A percentile compares a stretch with the other conserved stretches of the same genome.
Conservation (phyloP, 2,797 vertebrate species). For the Okamejei kenojei region DNA sequence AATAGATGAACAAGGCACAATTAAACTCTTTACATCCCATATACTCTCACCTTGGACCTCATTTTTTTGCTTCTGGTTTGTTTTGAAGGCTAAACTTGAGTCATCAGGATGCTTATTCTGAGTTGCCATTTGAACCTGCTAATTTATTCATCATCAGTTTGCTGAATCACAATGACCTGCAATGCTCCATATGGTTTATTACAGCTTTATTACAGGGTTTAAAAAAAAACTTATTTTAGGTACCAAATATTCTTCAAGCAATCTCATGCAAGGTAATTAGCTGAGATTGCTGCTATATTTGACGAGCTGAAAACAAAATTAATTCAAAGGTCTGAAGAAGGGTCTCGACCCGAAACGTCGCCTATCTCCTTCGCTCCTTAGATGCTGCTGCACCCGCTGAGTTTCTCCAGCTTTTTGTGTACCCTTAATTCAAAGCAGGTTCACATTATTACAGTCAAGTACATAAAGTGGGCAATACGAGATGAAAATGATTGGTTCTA, state of each 20-base stretch:
- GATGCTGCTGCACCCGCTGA: too few species aligned
- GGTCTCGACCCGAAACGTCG: too few species aligned
- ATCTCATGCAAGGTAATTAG: slow-evolving; percentile 14
- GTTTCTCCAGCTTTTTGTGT: too few species aligned
- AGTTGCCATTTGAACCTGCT: not conserved
- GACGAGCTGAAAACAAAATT: not conserved
- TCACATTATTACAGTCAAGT: not conserved
- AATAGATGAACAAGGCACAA: not conserved
- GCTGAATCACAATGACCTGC: slow-evolving; percentile 12
- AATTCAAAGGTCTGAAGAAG: too few species aligned
- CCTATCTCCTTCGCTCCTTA: too few species aligned
- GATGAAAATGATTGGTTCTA: not conserved
- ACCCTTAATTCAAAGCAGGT: slow-evolving; percentile 12
- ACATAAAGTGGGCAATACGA: slow-evolving; percentile 7
- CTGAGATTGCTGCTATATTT: not conserved
- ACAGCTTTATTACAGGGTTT: not conserved
- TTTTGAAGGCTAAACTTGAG: slow-evolving; percentile 4
- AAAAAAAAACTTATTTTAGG: not conserved
- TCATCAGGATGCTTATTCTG: slow-evolving; percentile 17
- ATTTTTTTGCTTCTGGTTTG: not conserved
- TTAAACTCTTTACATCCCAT: too few species aligned
- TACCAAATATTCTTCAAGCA: slow-evolving; percentile 26
- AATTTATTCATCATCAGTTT: slow-evolving; percentile 31
- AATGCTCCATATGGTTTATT: slow-evolving; percentile 11
- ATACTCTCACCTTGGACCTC: not conserved